A percentile compares a stretch with the other conserved stretches of the same genome.
Conservation (phyloP, 2,113 vertebrate species). For the Oreotrochilus melanogaster region DNA sequence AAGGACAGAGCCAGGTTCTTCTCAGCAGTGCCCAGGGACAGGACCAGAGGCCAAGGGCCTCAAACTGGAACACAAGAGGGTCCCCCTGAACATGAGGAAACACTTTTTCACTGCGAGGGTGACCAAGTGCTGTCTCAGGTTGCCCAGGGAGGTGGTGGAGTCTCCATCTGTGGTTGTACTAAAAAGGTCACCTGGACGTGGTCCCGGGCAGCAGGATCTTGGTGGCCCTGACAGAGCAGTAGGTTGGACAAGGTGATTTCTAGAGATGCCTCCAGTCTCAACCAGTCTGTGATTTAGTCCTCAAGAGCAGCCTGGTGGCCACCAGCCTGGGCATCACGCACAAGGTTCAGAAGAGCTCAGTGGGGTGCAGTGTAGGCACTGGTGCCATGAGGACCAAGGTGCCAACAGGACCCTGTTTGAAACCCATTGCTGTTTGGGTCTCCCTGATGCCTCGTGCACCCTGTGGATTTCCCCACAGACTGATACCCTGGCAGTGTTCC, state of each 20-base stretch:
- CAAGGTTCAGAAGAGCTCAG: background rate
- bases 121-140: background rate
- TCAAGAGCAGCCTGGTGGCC: accelerated
- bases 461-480: background rate
- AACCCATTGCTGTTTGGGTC: background rate
- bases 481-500: too few relatives aligned
- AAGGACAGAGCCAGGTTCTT: background rate
- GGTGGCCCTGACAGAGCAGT: background rate
- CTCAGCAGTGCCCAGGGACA: background rate
- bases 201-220: background rate
- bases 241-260: background rate
- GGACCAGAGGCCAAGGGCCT: background rate
- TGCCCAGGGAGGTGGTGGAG: background rate
- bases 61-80: background rate
- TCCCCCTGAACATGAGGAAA: background rate
- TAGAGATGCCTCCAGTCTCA: background rate
- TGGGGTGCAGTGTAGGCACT: background rate
- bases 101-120: background rate
- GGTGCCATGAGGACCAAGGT: background rate
- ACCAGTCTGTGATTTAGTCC: background rate
- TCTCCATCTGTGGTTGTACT: background rate
- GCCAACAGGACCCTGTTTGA: background rate
- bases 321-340: background rate
- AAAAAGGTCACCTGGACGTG: background rate
- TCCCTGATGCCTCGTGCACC: background rate